Conservation (phyloP, 1,140 invertebrate genomes). For the Drosophila albomicans region DNA sequence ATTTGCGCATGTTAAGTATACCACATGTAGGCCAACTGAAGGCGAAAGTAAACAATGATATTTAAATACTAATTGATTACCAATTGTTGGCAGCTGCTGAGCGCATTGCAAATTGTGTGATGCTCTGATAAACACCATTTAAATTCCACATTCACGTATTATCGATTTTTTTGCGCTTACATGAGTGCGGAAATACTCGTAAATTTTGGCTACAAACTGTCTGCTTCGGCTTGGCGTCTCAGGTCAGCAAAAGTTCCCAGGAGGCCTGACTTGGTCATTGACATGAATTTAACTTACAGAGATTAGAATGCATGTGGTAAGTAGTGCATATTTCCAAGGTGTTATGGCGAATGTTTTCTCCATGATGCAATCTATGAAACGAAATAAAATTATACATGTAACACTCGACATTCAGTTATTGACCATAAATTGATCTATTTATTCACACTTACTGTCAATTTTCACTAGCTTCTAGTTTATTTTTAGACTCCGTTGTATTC, state of each 20-base stretch:
- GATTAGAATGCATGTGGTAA: constrained; percentile 70
- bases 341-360: constrained; percentile 68
- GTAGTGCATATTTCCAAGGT: constrained; percentile 72
- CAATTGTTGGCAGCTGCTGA: constrained; percentile 40
- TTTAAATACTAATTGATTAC: constrained; percentile 29
- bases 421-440: neutral
- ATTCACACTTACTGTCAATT: constrained; percentile 36
- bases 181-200: constrained; percentile 7
- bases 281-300: constrained; percentile 53
- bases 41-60: constrained; percentile 39
- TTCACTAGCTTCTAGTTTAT: constrained; percentile 14
- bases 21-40: constrained; percentile 35
- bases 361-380: constrained; percentile 42
- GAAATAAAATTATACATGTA: neutral
- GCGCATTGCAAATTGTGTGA: neutral
- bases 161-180: constrained; percentile 43
- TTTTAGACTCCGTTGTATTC: neutral
- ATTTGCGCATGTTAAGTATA: constrained; percentile 36
- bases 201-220: constrained; percentile 21
- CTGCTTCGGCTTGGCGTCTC: constrained; percentile 8
- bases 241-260: constrained; percentile 13
- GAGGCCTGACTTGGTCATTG: constrained; percentile 16
- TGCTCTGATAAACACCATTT: neutral
- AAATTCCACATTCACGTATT: neutral
- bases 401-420: neutral